Conservation (phyloP, 2,113 vertebrate genomes). For the Gasterosteus aculeatus region DNA sequence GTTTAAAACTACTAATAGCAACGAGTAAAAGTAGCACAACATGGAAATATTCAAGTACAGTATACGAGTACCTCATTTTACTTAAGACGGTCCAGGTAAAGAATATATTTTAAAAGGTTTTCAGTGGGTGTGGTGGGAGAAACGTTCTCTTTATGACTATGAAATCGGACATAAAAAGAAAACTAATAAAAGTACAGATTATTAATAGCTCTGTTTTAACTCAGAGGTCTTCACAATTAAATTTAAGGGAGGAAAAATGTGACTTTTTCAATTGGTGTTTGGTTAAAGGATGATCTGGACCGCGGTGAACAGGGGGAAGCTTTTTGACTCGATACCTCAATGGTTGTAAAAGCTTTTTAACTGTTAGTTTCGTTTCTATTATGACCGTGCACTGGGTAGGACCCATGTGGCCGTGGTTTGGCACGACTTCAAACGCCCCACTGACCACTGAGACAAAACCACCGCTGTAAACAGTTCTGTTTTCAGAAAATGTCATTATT, state of each 20-base stretch:
- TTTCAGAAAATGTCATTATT: slow-evolving; percentile 16
- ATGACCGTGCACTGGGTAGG: slow-evolving; percentile 12
- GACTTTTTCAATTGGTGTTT: neutral
- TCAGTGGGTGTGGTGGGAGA: too few species aligned
- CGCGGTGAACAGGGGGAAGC: too few species aligned
- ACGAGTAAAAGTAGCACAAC: neutral
- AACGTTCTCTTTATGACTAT: neutral
- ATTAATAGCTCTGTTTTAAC: too few species aligned
- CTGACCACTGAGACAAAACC: slow-evolving; percentile 28
- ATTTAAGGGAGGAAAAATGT: too few species aligned
- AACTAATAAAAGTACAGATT: neutral
- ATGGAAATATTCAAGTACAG: neutral
- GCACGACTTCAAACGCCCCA: slow-evolving; percentile 11
- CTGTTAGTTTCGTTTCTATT: slow-evolving; percentile 5
- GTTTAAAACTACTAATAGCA: neutral
- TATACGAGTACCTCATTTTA: neutral
- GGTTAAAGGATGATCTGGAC: neutral
- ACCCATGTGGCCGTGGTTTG: slow-evolving; percentile 14
- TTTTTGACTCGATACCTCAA: neutral
- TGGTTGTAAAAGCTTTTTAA: neutral
- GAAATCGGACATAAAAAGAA: neutral
- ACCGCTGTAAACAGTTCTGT: slow-evolving; percentile 22
- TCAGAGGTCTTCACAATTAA: neutral
- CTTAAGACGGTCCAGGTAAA: neutral
- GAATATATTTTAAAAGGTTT: neutral